Evolutionary conservation across 2,797 vertebrate genomes (phyloP), one percentile per base, ranked within the genome.

Genomic region (Lithobates pipiens): DNA sequence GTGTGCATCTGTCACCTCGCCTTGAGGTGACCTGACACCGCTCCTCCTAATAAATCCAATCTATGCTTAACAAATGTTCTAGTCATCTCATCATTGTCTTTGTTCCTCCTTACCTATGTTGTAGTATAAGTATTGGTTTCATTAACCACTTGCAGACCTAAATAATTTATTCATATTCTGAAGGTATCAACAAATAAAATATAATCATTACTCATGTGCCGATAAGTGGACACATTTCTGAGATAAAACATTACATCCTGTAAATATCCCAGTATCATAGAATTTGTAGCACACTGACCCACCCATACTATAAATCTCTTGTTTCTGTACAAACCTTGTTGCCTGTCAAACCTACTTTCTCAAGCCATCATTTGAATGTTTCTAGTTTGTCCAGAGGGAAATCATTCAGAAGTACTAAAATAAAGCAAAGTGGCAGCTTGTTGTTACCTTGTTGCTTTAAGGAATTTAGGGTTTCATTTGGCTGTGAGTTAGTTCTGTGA

Each of bases 401-500:
- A 87, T 87, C 85, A 87, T 83, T 87, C 85, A 83, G 76, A 83
- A 83, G 85, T 69, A 87, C 44, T 79, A 83, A 87, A 83, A 87
- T 87, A 87, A 87, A 87, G 76, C 85, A 87, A 87, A 87, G 85
- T 78, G 85, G 85, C 85, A 87, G 85, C 69, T 88, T 76, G 84
- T 85, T 21, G 10, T 10, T 71, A 81, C 83, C 85, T 76, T 81
- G 39, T 85, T 80, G 72, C 88, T 81, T 65, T 82, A 73, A 88
- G 83, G 54, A 76, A 77, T 50, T 63, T 32, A 61, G 72, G 74
- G 90, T 84, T 88, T 86, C 46, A 88, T 91, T 88, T 65, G 84
- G 86, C 88, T 89, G 88, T 84, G 89, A 85, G 92, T 88, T 84
- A 90, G 77, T 77, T 69, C 46, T 15, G 85, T 88, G 92, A 91